Conservation (phyloP, 2,797 vertebrate species). For the Lagodon rhomboides region DNA sequence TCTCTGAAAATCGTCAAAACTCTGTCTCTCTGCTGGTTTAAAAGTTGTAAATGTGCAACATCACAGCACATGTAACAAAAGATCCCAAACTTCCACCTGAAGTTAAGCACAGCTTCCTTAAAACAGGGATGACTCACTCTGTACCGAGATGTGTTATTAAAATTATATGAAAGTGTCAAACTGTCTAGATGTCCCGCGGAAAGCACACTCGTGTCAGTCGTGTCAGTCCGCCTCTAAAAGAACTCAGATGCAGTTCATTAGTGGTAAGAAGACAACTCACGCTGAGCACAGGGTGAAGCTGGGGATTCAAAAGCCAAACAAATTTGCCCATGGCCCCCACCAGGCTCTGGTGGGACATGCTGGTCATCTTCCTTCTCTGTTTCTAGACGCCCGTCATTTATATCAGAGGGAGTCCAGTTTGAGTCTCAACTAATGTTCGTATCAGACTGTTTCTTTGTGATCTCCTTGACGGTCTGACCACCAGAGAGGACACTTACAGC, state of each 20-base stretch:
- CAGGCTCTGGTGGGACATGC: neutral
- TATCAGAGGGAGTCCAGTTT: neutral
- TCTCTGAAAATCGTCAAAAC: neutral
- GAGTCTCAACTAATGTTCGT: neutral
- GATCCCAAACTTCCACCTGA: neutral
- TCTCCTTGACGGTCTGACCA: neutral
- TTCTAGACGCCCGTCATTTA: neutral
- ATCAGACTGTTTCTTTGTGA: neutral
- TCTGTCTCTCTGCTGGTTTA: neutral
- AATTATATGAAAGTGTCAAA: neutral
- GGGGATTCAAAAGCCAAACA: neutral
- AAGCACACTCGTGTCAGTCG: neutral
- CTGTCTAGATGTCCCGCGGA: neutral
- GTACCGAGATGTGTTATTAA: neutral
- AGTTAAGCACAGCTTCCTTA: neutral
- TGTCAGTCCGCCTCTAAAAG: neutral
- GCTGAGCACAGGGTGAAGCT: neutral
- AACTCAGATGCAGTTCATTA: neutral
- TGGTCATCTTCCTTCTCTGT: neutral
- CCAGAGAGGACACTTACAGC: neutral
- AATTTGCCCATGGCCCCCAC: too few relatives aligned
- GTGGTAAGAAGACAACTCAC: neutral
- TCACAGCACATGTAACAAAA: neutral
- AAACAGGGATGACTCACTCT: neutral
- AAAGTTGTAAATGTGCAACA: neutral